Percentiles rank a stretch among this genome's conserved stretches.
These are phyloP conservation scores for Amiota communis DNA, from an alignment of 2,888 invertebrate genomes.

Conservation along the genomic window DNA sequence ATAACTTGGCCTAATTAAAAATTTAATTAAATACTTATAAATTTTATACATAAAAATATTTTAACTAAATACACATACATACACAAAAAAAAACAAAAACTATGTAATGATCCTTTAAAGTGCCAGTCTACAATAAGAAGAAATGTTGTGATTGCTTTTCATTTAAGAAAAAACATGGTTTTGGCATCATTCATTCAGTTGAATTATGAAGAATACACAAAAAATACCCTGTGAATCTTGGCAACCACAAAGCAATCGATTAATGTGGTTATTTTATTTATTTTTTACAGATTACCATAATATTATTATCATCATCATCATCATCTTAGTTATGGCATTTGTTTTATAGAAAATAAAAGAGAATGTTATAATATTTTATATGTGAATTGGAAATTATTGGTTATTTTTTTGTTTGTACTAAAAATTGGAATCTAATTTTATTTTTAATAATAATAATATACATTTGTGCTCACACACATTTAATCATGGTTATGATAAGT, in stretches of 20 bases:
- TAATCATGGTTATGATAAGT: too few relatives aligned
- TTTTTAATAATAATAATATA: too few relatives aligned
- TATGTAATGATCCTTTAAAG: not conserved
- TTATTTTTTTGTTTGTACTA: constrained; percentile 58
- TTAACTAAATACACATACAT: constrained; percentile 14
- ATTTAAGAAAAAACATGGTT: not conserved
- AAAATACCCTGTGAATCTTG: constrained; percentile 20
- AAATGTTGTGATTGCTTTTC: too few relatives aligned
- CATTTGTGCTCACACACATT: too few relatives aligned
- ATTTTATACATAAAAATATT: constrained; percentile 19
- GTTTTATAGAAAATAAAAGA: constrained; percentile 23
- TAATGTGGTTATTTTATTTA: not conserved
- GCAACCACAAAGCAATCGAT: not conserved
- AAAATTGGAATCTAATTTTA: constrained; percentile 56
- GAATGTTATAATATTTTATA: constrained; percentile 7
- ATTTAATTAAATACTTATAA: constrained; percentile 1
- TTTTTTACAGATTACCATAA: not conserved
- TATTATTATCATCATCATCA: not conserved
- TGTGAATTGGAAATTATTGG: constrained; percentile 11
- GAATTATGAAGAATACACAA: not conserved
- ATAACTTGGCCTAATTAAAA: constrained; percentile 21
- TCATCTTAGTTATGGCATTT: constrained; percentile 46
- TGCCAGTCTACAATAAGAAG: not conserved
- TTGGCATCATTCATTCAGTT: not conserved
- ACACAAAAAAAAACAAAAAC: not conserved